Evolutionary conservation across 2,888 invertebrate species (phyloP).

Genomic region (Unio pictorum): DNA sequence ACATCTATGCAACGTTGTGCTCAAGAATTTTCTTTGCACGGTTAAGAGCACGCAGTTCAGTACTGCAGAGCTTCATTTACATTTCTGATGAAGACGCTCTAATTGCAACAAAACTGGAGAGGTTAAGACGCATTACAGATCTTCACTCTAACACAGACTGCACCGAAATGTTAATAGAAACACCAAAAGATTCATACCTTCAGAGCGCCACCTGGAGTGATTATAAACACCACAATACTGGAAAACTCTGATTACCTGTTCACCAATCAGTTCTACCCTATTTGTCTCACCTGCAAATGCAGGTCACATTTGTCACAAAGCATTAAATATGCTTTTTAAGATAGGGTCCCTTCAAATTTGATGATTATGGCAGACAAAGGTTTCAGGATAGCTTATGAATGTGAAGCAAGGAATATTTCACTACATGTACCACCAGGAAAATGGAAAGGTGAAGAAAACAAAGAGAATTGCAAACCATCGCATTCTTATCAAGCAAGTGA

Average conservation of each 20-base stretch:
- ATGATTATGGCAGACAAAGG: constrained; percentile 40
- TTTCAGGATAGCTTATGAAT: constrained; percentile 30
- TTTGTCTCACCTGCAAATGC: constrained; percentile 21
- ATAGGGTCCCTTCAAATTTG: constrained; percentile 15
- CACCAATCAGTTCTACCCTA: constrained; percentile 31
- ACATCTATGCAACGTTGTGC: constrained; percentile 17
- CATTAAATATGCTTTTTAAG: constrained; percentile 25
- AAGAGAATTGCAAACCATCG: constrained; percentile 33
- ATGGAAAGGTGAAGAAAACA: constrained; percentile 25
- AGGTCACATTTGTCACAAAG: constrained; percentile 34
- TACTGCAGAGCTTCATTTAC: constrained; percentile 12
- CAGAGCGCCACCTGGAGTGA: constrained; percentile 34
- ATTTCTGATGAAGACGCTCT: constrained; percentile 15
- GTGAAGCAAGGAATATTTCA: constrained; percentile 4
- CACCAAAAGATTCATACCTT: constrained; percentile 23
- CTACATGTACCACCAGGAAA: constrained; percentile 29
- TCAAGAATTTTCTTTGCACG: constrained; percentile 21
- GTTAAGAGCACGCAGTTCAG: constrained; percentile 13
- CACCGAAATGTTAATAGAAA: constrained; percentile 29
- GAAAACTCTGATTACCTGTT: constrained; percentile 28
- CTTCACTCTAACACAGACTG: constrained; percentile 24
- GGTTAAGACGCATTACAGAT: constrained; percentile 14
- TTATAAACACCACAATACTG: constrained; percentile 44
- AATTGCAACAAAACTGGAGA: constrained; percentile 17
- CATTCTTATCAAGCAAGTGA: constrained; percentile 40